phyloP scores from a whole-genome alignment of 2,113 vertebrate genomes.

The Rostratula benghalensis region DNA sequence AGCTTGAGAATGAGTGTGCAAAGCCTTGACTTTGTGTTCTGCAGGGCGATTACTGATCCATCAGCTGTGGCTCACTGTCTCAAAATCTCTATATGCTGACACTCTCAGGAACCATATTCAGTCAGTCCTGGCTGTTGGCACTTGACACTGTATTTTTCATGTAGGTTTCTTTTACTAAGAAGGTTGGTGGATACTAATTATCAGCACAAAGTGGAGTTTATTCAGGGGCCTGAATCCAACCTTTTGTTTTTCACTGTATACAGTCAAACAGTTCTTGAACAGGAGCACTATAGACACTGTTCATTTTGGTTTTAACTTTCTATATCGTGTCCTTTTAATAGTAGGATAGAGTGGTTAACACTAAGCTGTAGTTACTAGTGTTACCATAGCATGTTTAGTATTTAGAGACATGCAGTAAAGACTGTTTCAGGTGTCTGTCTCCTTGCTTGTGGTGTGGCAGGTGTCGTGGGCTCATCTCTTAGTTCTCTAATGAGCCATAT shows the following conservation, averaged over 20 bases:
- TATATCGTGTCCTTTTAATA: not conserved
- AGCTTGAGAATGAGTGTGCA: not conserved
- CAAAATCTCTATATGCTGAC: not conserved
- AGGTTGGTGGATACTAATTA: not conserved
- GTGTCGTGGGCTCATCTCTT: not conserved
- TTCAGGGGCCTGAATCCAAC: not conserved
- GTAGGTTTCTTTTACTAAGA: not conserved
- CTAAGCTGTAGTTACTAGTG: not conserved
- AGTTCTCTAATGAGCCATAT: not conserved
- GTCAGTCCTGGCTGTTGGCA: fast-evolving
- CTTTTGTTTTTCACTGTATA: not conserved
- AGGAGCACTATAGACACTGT: not conserved
- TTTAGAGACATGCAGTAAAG: not conserved
- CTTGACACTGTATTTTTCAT: not conserved
- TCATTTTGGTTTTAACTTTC: not conserved
- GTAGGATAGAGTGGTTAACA: not conserved
- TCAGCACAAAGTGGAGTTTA: not conserved
- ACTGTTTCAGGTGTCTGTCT: not conserved
- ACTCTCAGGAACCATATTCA: fast-evolving
- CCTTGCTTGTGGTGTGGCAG: not conserved
- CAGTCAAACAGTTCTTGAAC: not conserved
- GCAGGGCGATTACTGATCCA: not conserved
- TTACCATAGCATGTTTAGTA: not conserved
- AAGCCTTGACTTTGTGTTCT: not conserved
- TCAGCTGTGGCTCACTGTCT: not conserved